phyloP scores from a whole-genome alignment of 2,113 vertebrate genomes.

The Pollimyrus isidori region DNA sequence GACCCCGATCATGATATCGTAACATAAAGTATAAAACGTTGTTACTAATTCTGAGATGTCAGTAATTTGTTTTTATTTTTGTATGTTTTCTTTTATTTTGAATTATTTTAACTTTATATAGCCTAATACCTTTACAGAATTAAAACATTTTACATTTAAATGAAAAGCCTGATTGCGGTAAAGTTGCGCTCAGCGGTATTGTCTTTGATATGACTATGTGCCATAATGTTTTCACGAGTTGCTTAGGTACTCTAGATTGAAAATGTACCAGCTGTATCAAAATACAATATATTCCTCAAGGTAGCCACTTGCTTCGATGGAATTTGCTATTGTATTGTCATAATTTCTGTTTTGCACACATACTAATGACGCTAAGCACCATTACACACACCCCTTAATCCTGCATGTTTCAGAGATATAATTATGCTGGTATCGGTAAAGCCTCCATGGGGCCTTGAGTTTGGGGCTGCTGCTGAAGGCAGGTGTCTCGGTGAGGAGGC shows the following conservation, averaged over 20 bases:
- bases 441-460: background rate
- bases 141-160: background rate
- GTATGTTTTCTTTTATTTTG: background rate
- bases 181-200: background rate
- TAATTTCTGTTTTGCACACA: background rate
- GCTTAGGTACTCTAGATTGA: background rate
- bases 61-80: background rate
- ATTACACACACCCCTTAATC: background rate
- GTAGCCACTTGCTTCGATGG: background rate
- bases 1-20: background rate
- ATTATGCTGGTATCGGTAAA: background rate
- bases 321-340: background rate
- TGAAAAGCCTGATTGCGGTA: background rate
- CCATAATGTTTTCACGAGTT: background rate
- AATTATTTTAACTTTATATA: background rate
- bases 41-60: background rate
- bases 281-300: background rate
- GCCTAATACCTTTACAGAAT: background rate
- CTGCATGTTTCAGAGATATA: background rate
- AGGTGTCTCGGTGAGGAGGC: background rate
- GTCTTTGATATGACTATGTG: background rate
- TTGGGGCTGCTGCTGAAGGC: background rate
- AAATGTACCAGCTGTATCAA: background rate
- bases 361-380: background rate
- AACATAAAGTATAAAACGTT: background rate